Base-by-base conservation (phyloP, 2,888 invertebrate genomes). In the Drosophila falleni region DNA sequence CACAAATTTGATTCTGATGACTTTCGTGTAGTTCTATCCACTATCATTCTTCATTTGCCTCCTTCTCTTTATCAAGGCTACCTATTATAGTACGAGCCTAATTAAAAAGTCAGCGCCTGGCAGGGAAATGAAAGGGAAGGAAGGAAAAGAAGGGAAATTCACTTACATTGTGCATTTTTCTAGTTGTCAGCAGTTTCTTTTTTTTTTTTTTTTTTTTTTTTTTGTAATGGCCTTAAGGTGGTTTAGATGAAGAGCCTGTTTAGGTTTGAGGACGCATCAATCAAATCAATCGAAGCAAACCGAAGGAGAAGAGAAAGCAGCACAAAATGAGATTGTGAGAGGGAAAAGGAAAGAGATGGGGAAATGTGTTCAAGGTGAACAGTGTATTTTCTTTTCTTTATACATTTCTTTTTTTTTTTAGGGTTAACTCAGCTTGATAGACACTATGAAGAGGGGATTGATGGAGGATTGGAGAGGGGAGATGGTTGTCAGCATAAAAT, bases 401-500 rank as follows among this genome's bases (percentile, higher is more conserved):
- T 23, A n/a, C n/a, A n/a, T n/a, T 26, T 26, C 23, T 44, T 41
- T 39, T 16, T 6, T n/a, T 26, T 54, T 19, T 53, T 47, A 49
- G 70, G 67, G 37, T 54, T 16, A 33, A 3, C 44, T 44, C 19
- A 42, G 42, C 19, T 11, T 3, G 26, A n/a, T 33, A 3, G 37
- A 37, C 37, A 37, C 37, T n/a, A n/a, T n/a, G 2, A 29, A 13
- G 10, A 16, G 46, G 61, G 15, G 2, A 6, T 29, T 6, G 2
- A 5, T 1, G 11, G n/a, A 5, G n/a, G 37, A 13, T 6, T n/a
- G n/a, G n/a, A n/a, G n/a, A n/a, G 5, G 6, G 44, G 23, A 13
- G 56, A 46, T 54, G 41, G 35, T 47, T 59, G 68, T 87, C 85
- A 87, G 89, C 89, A 89, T 37, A 81, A 72, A 68, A 73, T 58